Percentiles rank a stretch among this genome's conserved stretches.
phyloP scores from a whole-genome alignment of 2,888 invertebrate species.

The Thelaira solivaga region DNA sequence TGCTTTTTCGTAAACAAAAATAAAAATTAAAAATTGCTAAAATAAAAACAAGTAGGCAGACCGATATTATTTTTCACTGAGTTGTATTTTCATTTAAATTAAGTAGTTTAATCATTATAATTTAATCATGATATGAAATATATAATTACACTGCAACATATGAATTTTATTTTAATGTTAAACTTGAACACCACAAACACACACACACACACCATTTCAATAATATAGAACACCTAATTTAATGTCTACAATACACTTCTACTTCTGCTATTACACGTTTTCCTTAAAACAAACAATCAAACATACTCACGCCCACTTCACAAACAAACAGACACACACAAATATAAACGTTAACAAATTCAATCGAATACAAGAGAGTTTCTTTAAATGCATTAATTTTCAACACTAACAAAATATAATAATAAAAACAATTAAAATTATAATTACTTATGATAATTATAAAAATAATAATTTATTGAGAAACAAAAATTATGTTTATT shows the following conservation, averaged over 20 bases:
- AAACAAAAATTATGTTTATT: constrained; percentile 5
- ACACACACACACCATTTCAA: neutral
- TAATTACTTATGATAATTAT: too few species aligned
- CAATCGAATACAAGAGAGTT: constrained; percentile 16
- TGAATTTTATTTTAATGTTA: neutral
- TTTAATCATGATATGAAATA: constrained; percentile 8
- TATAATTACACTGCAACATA: neutral
- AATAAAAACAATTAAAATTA: constrained; percentile 19
- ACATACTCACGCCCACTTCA: neutral
- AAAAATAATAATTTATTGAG: constrained; percentile 21
- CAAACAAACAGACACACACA: neutral
- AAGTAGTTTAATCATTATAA: constrained; percentile 22
- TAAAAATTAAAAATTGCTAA: constrained; percentile 38
- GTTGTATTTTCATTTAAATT: constrained; percentile 20
- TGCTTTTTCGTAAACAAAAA: constrained; percentile 56
- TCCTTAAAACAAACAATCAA: neutral
- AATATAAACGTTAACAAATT: constrained; percentile 9
- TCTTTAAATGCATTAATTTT: constrained; percentile 39
- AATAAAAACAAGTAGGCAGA: constrained; percentile 2
- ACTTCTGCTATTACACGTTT: neutral
- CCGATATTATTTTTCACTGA: constrained; percentile 10
- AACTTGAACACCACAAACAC: neutral
- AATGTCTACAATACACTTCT: neutral
- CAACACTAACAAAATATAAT: constrained; percentile 1
- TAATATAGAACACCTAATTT: neutral